These are phyloP conservation scores for Serinus canaria DNA, from an alignment of 2,113 vertebrate species.

Conservation along the genomic window DNA sequence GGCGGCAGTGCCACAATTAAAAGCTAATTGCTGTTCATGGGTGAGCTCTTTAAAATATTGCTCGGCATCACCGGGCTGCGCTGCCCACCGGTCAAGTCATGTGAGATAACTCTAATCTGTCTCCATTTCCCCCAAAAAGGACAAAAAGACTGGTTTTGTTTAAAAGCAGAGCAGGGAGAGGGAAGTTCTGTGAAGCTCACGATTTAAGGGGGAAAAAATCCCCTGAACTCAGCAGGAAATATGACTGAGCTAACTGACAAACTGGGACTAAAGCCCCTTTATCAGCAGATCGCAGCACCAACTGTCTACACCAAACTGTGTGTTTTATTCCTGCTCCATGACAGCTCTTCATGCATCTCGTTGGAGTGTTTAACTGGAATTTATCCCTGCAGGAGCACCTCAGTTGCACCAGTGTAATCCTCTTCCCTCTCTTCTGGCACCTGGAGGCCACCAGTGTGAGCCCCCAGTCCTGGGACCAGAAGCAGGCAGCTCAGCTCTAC, in stretches of 20 bases:
- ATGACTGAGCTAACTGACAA: conserved; percentile 9
- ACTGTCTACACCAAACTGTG: background rate
- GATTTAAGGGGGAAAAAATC: background rate
- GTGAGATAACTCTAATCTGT: conserved; percentile 24
- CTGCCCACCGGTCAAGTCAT: background rate
- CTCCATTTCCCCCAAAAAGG: background rate
- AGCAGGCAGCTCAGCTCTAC: background rate
- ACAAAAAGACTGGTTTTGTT: background rate
- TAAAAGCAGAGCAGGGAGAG: background rate
- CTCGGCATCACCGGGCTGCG: conserved; percentile 10
- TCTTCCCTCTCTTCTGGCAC: background rate
- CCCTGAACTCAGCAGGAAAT: conserved; percentile 9
- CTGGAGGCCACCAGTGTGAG: background rate
- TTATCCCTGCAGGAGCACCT: background rate
- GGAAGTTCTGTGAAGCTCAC: background rate
- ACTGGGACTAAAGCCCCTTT: background rate
- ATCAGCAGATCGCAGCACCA: background rate
- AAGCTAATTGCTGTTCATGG: conserved; percentile 67
- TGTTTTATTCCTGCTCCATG: background rate
- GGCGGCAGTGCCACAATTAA: background rate
- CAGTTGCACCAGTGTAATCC: background rate
- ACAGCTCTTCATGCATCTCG: accelerated
- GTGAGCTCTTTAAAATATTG: conserved; percentile 38
- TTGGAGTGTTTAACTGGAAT: background rate
- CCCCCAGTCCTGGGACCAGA: background rate